Percentiles rank a stretch among this genome's conserved stretches.
phyloP scores from a whole-genome alignment of 2,113 vertebrate species.

The Pristiophorus japonicus region DNA sequence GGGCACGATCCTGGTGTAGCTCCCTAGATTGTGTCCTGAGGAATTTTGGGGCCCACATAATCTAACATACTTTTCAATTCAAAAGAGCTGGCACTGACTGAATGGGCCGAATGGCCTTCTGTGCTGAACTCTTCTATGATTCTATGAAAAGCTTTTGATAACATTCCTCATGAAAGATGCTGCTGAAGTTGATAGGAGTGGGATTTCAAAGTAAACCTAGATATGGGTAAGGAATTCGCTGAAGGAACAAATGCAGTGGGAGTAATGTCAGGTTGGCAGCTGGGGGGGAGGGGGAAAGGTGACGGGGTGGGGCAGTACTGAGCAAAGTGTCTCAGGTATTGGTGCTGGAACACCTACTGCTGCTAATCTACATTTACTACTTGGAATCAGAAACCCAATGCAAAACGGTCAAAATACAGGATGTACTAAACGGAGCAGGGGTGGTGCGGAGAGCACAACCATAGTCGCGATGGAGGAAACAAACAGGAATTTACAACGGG shows the following conservation, averaged over 20 bases:
- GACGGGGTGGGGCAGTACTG: neutral
- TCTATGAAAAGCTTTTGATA: neutral
- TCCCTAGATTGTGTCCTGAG: neutral
- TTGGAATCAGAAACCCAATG: no score
- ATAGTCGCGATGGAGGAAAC: neutral
- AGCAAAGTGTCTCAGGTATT: neutral
- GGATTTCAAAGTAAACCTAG: neutral
- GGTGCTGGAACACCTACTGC: neutral
- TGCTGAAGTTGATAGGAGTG: neutral
- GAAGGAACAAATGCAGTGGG: no score
- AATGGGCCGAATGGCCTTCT: no score
- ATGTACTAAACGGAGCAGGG: neutral
- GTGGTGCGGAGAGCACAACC: neutral
- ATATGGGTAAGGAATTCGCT: neutral
- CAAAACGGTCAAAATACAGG: neutral
- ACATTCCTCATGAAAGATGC: neutral
- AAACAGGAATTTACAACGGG: neutral
- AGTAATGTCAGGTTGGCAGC: neutral
- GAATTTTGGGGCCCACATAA: neutral
- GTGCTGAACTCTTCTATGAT: no score
- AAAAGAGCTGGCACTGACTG: no score
- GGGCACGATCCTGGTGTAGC: neutral
- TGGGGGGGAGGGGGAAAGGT: neutral
- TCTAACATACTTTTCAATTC: neutral
- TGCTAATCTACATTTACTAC: neutral